Percentiles rank a stretch among this genome's conserved stretches.
These are phyloP conservation scores for Aplidium turbinatum DNA, from an alignment of 23 tunicate genomes.

Conservation along the genomic window DNA sequence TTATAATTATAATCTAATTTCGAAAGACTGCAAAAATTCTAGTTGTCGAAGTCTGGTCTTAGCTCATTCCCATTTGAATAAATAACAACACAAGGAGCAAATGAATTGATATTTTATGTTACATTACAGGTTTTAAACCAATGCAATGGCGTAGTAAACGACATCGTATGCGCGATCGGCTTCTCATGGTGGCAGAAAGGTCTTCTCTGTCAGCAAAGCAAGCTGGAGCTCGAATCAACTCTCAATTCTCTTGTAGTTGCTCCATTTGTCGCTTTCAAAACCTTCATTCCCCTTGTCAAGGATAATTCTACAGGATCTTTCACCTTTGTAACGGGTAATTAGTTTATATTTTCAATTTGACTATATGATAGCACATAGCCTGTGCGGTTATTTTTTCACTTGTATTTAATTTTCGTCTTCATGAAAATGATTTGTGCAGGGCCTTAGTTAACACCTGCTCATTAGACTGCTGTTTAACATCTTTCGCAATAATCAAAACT, in stretches of 20 bases:
- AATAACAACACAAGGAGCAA: too few species aligned
- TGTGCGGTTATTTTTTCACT: neutral
- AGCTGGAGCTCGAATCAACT: conserved; percentile 47
- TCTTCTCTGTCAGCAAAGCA: conserved; percentile 44
- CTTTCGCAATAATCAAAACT: too few species aligned
- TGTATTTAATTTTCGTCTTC: too few species aligned
- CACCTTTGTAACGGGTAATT: conserved; percentile 90
- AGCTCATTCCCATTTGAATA: too few species aligned
- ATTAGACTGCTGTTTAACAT: too few species aligned
- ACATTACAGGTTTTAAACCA: conserved; percentile 59
- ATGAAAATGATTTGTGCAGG: too few species aligned
- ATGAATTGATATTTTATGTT: too few species aligned
- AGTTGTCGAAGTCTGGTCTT: too few species aligned
- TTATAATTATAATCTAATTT: too few species aligned
- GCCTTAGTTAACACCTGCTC: too few species aligned
- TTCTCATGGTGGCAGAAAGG: conserved; percentile 74
- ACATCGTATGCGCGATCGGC: conserved; percentile 74
- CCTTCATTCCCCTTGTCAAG: conserved; percentile 66
- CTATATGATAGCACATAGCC: neutral
- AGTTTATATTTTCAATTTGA: too few species aligned
- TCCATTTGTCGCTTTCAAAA: conserved; percentile 81
- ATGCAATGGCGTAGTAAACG: conserved; percentile 53
- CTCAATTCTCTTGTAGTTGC: conserved; percentile 76
- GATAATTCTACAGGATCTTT: conserved; percentile 61
- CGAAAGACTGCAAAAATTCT: too few species aligned